A percentile compares a stretch with the other conserved stretches of the same genome.
Evolutionary conservation across 2,888 invertebrate genomes (phyloP).

Genomic region (Agonopterix heracliana): DNA sequence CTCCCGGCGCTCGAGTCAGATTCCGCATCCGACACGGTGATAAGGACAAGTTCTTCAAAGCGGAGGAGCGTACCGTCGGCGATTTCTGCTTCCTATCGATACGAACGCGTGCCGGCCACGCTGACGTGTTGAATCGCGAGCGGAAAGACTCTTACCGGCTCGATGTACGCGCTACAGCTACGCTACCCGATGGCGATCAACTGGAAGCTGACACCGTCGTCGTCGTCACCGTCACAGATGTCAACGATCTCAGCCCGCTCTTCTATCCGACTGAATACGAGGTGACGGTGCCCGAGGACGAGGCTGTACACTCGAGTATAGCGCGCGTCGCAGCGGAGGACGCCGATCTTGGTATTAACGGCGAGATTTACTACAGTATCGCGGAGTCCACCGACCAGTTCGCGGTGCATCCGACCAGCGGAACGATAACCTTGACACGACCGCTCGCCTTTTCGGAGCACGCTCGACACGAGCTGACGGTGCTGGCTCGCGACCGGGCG

Average conservation of each 20-base stretch:
- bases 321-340: conserved; percentile 92
- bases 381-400: conserved; percentile 88
- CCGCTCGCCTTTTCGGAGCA: conserved; percentile 83
- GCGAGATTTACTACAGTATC: conserved; percentile 97
- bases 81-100: conserved; percentile 96
- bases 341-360: conserved; percentile 96
- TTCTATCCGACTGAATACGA: conserved; percentile 94
- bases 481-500: conserved; percentile 92
- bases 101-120: conserved; percentile 90
- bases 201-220: conserved; percentile 84
- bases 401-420: conserved; percentile 94
- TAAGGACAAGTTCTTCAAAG: conserved; percentile 93
- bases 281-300: conserved; percentile 91
- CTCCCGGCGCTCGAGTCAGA: conserved; percentile 75
- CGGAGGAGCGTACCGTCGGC: conserved; percentile 91
- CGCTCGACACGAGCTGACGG: conserved; percentile 82
- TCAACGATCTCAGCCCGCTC: conserved; percentile 94
- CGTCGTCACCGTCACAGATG: conserved; percentile 84
- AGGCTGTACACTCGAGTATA: conserved; percentile 88
- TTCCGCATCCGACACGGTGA: conserved; percentile 93
- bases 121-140: conserved; percentile 95
- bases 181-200: conserved; percentile 74
- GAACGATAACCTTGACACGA: conserved; percentile 89
- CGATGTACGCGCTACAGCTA: conserved; percentile 79
- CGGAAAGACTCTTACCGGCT: conserved; percentile 89